Base-by-base conservation (phyloP, 2,113 vertebrate genomes). In the Chloropsis hardwickii region DNA sequence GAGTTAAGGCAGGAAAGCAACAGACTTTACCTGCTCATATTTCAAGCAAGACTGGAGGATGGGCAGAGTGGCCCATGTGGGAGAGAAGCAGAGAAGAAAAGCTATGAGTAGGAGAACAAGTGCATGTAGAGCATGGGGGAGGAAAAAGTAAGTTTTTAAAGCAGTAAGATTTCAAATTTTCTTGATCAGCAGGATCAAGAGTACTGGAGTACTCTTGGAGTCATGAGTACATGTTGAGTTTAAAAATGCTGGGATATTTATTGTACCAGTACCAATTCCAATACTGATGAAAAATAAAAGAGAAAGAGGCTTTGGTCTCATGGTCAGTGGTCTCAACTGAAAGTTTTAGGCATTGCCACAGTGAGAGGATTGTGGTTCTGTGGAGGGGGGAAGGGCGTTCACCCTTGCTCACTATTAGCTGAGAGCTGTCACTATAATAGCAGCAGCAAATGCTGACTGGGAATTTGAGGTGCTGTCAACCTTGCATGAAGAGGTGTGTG, bases 381-480 rank as follows among this genome's bases (percentile, higher is more conserved):
- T 4, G 4, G 31, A 11, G 18, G 0, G 0, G 16, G 12, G 10
- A 67, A 48, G 24, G 57, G 23, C 0, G 0, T 27, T 35, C 10
- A 31, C 7, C 6, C 22, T 27, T 78, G 35, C 12, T 39, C 18
- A 9, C 21, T 25, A 12, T 37, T 10, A 61, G 29, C 15, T 10
- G 14, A 37, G 44, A 44, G 27, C 11, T 44, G 35, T 50, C 40
- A 5, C 24, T 78, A 8, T 37, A 3, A 1, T 6, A 15, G n/a
- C 69, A 84, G n/a, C 4, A 29, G 48, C 25, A 16, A 19, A 5
- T 5, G 20, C 56, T 53, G 37, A 23, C 13, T 4, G 2, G 53
- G 54, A 56, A 28, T 57, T 73, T 23, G 27, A 73, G 28, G 17
- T 39, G 19, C 31, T 37, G n/a, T 7, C 37, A 35, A 6, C 31